Conservation (phyloP, 2,113 vertebrate species). For the Todiramphus saurophagus region DNA sequence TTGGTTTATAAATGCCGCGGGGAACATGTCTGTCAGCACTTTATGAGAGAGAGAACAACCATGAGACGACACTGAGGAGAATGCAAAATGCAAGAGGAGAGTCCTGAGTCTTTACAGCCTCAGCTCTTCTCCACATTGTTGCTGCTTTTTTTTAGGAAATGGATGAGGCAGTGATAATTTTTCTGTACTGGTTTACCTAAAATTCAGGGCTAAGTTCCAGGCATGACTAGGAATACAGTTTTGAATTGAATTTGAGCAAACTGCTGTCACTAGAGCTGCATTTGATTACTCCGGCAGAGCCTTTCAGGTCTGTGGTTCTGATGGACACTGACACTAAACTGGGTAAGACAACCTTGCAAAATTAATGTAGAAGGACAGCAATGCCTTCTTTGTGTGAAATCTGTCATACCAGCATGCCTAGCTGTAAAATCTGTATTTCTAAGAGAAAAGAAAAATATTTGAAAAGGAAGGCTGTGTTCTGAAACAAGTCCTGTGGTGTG, state of each 20-base stretch:
- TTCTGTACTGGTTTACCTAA: neutral
- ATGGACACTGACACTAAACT: neutral
- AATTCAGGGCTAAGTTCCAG: neutral
- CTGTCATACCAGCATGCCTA: neutral
- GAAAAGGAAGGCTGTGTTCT: neutral
- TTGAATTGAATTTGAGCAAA: neutral
- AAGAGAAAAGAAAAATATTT: neutral
- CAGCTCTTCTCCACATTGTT: neutral
- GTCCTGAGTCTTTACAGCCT: neutral
- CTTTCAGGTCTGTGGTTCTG: neutral
- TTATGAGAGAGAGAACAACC: neutral
- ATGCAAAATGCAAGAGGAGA: neutral
- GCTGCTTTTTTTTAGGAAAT: neutral
- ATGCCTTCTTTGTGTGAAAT: neutral
- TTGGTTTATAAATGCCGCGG: neutral
- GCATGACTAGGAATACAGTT: neutral
- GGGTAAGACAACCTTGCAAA: neutral
- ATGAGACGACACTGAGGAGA: neutral
- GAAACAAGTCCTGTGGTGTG: neutral
- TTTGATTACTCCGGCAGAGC: neutral
- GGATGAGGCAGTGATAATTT: neutral
- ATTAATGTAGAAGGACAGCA: neutral
- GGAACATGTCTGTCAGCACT: neutral
- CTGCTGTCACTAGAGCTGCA: neutral
- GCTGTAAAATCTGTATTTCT: neutral